phyloP scores from a whole-genome alignment of 2,888 invertebrate genomes.

The Tetragnatha montana region DNA sequence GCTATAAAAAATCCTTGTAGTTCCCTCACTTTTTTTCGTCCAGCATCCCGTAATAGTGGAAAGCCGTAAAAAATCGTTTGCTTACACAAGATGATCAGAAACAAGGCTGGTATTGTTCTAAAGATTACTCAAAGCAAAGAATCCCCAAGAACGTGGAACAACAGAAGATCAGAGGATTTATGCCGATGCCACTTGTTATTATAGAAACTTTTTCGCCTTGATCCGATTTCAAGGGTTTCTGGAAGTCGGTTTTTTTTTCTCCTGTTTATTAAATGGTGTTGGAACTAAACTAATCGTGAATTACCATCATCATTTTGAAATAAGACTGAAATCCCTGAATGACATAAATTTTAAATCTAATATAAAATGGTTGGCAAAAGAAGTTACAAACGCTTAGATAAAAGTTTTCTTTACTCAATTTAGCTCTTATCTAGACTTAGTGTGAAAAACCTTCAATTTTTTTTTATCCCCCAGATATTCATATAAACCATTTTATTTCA shows the following conservation, averaged over 20 bases:
- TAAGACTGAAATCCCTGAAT: no score
- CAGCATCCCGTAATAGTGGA: not conserved
- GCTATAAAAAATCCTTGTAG: not conserved
- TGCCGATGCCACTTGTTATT: slow-evolving; percentile 33
- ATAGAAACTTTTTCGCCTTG: slow-evolving; percentile 5
- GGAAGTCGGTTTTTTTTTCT: not conserved
- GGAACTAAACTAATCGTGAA: not conserved
- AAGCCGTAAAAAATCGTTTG: slow-evolving; percentile 10
- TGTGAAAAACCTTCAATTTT: no score
- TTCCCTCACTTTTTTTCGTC: not conserved
- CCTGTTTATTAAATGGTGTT: not conserved
- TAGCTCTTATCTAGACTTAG: no score
- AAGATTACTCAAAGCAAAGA: slow-evolving; percentile 28
- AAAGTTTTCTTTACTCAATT: no score
- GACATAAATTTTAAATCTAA: no score
- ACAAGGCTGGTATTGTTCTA: slow-evolving; percentile 48
- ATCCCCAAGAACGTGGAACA: slow-evolving; percentile 14
- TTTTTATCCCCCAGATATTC: no score
- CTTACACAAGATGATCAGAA: slow-evolving; percentile 10
- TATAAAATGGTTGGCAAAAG: no score
- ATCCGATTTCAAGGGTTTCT: slow-evolving; percentile 23
- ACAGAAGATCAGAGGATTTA: slow-evolving; percentile 43
- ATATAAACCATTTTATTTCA: no score
- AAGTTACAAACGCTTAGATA: no score
- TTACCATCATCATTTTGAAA: no score